phyloP scores from a whole-genome alignment of 2,113 vertebrate species.

The Oncorhynchus clarkii region DNA sequence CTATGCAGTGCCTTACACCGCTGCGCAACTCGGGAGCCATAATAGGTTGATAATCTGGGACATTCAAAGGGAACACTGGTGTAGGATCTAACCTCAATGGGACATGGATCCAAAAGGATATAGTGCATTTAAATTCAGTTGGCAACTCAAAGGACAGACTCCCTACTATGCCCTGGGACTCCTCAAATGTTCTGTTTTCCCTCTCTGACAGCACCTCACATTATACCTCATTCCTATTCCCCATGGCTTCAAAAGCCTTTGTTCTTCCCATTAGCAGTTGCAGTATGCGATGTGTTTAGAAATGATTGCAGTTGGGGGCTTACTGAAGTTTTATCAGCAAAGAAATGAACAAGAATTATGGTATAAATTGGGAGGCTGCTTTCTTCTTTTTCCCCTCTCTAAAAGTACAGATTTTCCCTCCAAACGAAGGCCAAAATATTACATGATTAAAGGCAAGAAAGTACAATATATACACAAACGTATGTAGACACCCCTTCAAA shows the following conservation, averaged over 20 bases:
- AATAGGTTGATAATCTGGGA: not conserved
- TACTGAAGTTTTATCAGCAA: constrained; percentile 24
- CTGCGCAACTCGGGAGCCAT: not conserved
- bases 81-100: not conserved
- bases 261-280: constrained; percentile 48
- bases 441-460: not conserved
- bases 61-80: not conserved
- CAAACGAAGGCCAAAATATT: not conserved
- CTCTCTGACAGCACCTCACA: constrained; percentile 38
- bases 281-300: constrained; percentile 26
- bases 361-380: not conserved
- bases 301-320: constrained; percentile 19
- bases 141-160: constrained; percentile 16
- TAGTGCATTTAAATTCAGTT: constrained; percentile 38
- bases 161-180: constrained; percentile 20
- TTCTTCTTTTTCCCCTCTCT: not conserved
- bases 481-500: no score
- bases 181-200: constrained; percentile 35
- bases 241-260: constrained; percentile 32
- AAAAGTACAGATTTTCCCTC: not conserved
- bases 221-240: constrained; percentile 39
- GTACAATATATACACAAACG: not conserved
- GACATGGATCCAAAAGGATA: constrained; percentile 15
- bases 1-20: no score
- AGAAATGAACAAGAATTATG: constrained; percentile 8